Percentiles rank a stretch among this genome's conserved stretches.
These are phyloP conservation scores for Apodemia hepburni DNA, from an alignment of 2,888 invertebrate species.

Conservation along the genomic window DNA sequence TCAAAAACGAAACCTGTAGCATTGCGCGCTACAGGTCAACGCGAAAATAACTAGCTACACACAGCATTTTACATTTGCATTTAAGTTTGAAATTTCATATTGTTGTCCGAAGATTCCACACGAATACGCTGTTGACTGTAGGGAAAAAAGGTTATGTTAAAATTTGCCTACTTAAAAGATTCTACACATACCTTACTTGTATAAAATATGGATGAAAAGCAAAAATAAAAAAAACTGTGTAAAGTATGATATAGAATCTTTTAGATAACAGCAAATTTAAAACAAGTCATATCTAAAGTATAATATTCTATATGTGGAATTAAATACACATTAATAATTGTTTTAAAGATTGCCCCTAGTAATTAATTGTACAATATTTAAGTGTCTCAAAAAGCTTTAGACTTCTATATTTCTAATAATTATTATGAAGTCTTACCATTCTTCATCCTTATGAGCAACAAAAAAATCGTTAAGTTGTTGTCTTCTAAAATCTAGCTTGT, in stretches of 20 bases:
- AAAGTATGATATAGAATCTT: conserved; percentile 64
- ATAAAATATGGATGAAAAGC: conserved; percentile 3
- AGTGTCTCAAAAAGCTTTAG: neutral
- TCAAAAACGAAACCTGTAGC: conserved; percentile 77
- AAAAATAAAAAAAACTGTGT: conserved; percentile 5
- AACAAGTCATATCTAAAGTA: conserved; percentile 20
- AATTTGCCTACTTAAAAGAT: conserved; percentile 70
- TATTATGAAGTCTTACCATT: conserved; percentile 89
- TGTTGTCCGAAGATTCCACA: conserved; percentile 72
- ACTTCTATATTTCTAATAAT: neutral
- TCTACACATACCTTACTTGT: conserved; percentile 54
- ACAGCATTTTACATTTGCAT: conserved; percentile 66
- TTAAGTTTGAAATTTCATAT: conserved; percentile 67
- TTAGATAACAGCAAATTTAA: conserved; percentile 60
- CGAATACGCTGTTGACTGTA: conserved; percentile 78
- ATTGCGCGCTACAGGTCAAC: conserved; percentile 81
- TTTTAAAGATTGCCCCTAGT: neutral
- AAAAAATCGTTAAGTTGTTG: conserved; percentile 99
- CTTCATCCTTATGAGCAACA: conserved; percentile 99
- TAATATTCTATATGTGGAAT: conserved; percentile 19
- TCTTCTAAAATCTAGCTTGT: conserved; percentile 97
- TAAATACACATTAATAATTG: conserved; percentile 4
- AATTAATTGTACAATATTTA: neutral
- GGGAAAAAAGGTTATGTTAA: conserved; percentile 78
- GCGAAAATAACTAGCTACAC: conserved; percentile 76